Base-by-base conservation (phyloP, 2,888 invertebrate genomes). In the Parnassius apollo region DNA sequence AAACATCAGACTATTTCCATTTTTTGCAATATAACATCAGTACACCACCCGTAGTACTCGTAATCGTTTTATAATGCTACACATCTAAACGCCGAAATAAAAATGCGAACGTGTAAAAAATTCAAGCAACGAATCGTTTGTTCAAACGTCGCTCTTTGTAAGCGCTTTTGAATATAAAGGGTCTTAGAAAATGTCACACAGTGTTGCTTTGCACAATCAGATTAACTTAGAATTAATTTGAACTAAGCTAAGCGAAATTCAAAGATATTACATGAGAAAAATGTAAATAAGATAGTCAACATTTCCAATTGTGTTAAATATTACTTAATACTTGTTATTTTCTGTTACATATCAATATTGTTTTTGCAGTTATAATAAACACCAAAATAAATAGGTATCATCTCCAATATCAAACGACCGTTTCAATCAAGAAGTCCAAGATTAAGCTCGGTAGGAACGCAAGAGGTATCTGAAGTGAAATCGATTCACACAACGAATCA, bases 391-490 rank as follows among this genome's bases (percentile, higher is more conserved):
- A 61, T 52, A 45, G 62, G 62, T 68, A 69, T 62, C 65, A 66
- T 65, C 59, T 65, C 54, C 63, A 65, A 60, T 60, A 64, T 60
- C 53, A n/a, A 8, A 52, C 51, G 78, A 82, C 77, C 78, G 73
- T 85, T 86, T 83, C 83, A 83, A 85, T 85, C 84, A 82, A 77
- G 72, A 76, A 78, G 78, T 79, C 69, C 77, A 79, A 85, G 88
- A 89, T 88, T 88, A 86, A 86, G 84, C 86, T 82, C 82, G 76
- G 80, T 78, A 77, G 78, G 82, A 80, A 84, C 81, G 87, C 82
- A 86, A 87, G 85, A 88, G 89, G 88, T 89, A 89, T 86, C 88
- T 85, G 79, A 80, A 88, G 82, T 82, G 82, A 82, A 86, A 88
- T 88, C 87, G 87, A 87, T 87, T 86, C 82, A 85, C 81, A 85